phyloP scores from a whole-genome alignment of 2,113 vertebrate species.

The Eretmodus cyanostictus region DNA sequence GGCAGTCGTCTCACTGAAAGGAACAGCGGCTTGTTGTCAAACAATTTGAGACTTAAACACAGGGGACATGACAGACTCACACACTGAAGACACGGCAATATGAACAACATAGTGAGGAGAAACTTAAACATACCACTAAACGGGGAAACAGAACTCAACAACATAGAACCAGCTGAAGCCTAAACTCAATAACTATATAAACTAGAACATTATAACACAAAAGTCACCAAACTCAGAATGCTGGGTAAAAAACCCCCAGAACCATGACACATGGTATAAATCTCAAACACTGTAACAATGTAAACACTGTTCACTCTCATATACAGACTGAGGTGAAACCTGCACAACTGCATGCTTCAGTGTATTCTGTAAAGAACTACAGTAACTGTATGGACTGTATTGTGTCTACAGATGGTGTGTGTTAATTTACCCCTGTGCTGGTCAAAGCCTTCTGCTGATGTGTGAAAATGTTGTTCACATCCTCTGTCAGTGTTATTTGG shows the following conservation, averaged over 20 bases:
- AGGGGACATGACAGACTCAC: neutral
- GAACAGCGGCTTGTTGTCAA: neutral
- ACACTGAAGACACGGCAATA: neutral
- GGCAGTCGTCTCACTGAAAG: neutral
- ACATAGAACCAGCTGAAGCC: neutral
- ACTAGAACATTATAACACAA: neutral
- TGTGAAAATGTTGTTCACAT: neutral
- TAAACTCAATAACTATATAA: neutral
- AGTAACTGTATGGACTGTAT: neutral
- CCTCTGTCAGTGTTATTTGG: constrained; percentile 8
- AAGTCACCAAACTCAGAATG: neutral
- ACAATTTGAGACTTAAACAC: neutral
- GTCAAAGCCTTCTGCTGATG: constrained; percentile 24
- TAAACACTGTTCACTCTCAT: neutral
- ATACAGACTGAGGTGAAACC: neutral
- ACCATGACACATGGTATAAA: neutral
- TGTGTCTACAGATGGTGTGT: neutral
- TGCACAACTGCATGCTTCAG: neutral
- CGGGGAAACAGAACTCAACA: neutral
- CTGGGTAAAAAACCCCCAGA: neutral
- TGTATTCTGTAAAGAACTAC: neutral
- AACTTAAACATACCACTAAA: neutral
- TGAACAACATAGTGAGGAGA: neutral
- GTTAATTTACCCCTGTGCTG: neutral
- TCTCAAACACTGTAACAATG: neutral